Base-by-base conservation (phyloP, 2,888 invertebrate species). In the Hemithea aestivaria region DNA sequence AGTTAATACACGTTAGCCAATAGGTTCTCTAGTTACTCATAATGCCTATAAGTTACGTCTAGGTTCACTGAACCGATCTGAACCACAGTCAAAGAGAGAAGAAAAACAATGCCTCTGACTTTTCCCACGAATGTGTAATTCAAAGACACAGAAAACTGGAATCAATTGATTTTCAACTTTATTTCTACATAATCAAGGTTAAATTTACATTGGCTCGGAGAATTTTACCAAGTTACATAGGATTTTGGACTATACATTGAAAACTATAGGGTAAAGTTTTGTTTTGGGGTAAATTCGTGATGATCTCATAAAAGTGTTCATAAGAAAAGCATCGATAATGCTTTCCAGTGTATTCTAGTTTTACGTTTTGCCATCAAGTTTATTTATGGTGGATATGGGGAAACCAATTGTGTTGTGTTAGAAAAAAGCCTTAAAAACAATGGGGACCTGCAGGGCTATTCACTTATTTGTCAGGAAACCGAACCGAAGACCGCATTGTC, bases 21-120 rank as follows among this genome's bases (percentile, higher is more conserved):
- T n/a, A n/a, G n/a, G n/a, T n/a, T n/a, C n/a, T n/a, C n/a, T n/a
- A n/a, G n/a, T n/a, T n/a, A n/a, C n/a, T 16, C 16, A 16, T 16
- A 16, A 16, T 4, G 16, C 10, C n/a, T 9, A 6, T 12, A n/a
- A n/a, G 23, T 10, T 20, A 20, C 16, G 29, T 11, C 29, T 31
- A 7, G 46, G 77, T 65, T 77, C 80, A 66, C 37, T 61, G 76
- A 73, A 68, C 79, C 61, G 51, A 79, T 66, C 37, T 61, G 76
- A 73, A 68, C 79, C 61, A 51, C 45, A 63, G 57, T 62, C 56
- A 66, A 62, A 65, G 58, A 67, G 67, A 66, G 62, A 60, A 57
- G 54, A 62, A 68, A 74, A 66, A 80, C 79, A 78, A 80, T 78
- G 55, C 61, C 64, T 48, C 44, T 52, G 53, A 62, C 56, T 48